Conservation (phyloP, 1,140 invertebrate species). For the Amyelois transitella region DNA sequence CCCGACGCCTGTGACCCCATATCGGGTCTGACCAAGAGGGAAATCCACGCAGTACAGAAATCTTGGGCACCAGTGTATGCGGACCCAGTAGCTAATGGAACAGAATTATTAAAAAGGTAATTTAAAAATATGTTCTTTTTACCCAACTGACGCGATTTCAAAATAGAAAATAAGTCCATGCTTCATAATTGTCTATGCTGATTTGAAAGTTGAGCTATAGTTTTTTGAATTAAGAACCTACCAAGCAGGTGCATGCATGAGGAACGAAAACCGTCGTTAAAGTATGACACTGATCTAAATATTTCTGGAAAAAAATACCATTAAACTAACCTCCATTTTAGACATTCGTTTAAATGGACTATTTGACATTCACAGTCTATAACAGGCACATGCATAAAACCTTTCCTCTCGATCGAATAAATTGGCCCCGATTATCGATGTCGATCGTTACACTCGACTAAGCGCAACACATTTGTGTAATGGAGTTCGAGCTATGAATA, state of each 20-base stretch:
- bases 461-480: background rate
- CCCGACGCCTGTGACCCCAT: conserved; percentile 49
- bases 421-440: background rate
- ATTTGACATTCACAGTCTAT: background rate
- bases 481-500: background rate
- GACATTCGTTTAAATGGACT: too few species aligned
- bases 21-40: conserved; percentile 54
- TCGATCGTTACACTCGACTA: background rate
- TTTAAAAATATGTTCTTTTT: too few species aligned
- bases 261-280: too few species aligned
- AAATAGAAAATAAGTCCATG: too few species aligned
- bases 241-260: too few species aligned
- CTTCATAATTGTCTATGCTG: too few species aligned
- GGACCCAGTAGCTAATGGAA: conserved; percentile 45
- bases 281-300: too few species aligned
- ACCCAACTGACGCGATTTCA: too few species aligned
- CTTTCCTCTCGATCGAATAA: background rate
- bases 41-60: conserved; percentile 56
- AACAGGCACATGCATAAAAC: background rate
- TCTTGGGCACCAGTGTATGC: conserved; percentile 58
- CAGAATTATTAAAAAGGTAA: conserved; percentile 58
- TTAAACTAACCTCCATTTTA: too few species aligned
- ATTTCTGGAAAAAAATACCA: too few species aligned
- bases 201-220: too few species aligned
- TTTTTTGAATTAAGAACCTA: too few species aligned